Conservation (phyloP, 2,113 vertebrate species). For the Sisor rabdophorus region DNA sequence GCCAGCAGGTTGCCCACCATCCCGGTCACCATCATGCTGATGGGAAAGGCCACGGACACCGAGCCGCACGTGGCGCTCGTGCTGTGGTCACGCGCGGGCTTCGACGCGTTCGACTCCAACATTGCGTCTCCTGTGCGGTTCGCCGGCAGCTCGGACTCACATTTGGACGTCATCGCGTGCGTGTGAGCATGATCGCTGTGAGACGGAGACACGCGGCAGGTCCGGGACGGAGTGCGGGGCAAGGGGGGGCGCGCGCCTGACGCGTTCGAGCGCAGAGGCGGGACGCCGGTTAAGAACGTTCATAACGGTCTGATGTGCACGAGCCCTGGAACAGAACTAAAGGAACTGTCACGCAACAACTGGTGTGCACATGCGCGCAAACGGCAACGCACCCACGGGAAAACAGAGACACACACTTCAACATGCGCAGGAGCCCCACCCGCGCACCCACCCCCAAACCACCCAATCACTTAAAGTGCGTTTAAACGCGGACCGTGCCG, state of each 20-base stretch:
- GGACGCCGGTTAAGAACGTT: constrained; percentile 22
- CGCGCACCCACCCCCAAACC: neutral
- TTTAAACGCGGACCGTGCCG: neutral
- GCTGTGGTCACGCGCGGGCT: constrained; percentile 54
- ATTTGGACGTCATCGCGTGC: constrained; percentile 54
- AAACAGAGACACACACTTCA: no score
- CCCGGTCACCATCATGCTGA: constrained; percentile 90
- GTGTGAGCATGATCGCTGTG: constrained; percentile 14
- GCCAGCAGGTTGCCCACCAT: constrained; percentile 88
- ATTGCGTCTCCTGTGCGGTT: constrained; percentile 50
- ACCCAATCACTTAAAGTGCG: neutral
- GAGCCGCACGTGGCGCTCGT: constrained; percentile 60
- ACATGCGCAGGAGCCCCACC: neutral
- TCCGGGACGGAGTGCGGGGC: neutral
- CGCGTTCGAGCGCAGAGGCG: constrained; percentile 36
- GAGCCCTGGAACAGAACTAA: no score
- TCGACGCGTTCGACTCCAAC: constrained; percentile 61
- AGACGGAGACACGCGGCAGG: constrained; percentile 7
- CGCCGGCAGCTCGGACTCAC: constrained; percentile 33
- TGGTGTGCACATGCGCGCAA: neutral
- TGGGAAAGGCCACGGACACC: constrained; percentile 83
- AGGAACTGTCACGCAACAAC: no score
- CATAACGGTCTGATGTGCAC: neutral
- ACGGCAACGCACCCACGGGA: neutral
- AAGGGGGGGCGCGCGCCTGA: neutral